Base-by-base conservation (phyloP, 2,888 invertebrate species). In the Acanthosepion pharaonis region DNA sequence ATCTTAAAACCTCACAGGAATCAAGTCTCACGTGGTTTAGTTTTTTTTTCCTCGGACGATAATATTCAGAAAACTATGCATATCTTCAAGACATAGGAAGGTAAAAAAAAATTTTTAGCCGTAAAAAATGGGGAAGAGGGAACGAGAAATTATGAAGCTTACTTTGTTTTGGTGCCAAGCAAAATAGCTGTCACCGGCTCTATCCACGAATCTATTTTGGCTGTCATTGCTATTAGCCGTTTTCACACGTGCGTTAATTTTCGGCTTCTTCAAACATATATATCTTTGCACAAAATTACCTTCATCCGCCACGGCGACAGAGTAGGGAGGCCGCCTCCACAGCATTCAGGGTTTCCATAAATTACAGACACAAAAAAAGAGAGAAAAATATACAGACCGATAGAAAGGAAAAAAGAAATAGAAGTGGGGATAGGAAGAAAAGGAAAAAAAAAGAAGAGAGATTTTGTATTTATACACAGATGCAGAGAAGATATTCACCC, bases 121-220 rank as follows among this genome's bases (percentile, higher is more conserved):
- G n/a, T 78, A n/a, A 33, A 78, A 59, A 59, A 59, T 23, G n/a
- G n/a, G n/a, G n/a, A 15, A 11, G n/a, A 18, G 78, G 78, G 78
- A 78, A 78, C 15, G 78, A n/a, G n/a, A 78, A 78, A 78, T 78
- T 78, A 78, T 78, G 15, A 78, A 33, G n/a, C n/a, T 33, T n/a
- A 78, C 78, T 78, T 78, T 78, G 78, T 78, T 78, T 78, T 78
- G n/a, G 78, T 78, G 78, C 78, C 78, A 78, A 78, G 33, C 78
- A 78, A 78, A 78, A 78, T 78, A 33, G n/a, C 78, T 33, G 78
- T 78, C 78, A 78, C 78, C 78, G 78, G n/a, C n/a, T 78, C 78
- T n/a, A 78, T 78, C 33, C 78, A n/a, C n/a, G 11, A n/a, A 78
- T 78, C 78, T 78, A 78, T 78, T 78, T 78, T n/a, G n/a, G 78